Evolutionary conservation across 2,888 invertebrate genomes (phyloP).

Genomic region (Morpho deidamia): DNA sequence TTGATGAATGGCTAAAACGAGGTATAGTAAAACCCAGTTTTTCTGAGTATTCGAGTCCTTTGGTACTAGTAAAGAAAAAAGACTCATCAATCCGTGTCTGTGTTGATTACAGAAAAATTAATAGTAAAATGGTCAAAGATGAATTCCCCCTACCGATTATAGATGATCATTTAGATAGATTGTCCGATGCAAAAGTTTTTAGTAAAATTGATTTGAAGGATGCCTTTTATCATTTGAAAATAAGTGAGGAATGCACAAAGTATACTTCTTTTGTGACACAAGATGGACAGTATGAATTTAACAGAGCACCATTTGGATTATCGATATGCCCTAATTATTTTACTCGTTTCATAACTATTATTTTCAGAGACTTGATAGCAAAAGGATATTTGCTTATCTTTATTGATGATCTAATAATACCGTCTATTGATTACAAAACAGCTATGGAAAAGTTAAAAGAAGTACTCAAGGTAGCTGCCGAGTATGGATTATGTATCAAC

Average conservation of each 20-base stretch:
- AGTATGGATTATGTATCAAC: constrained; percentile 21
- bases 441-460: neutral
- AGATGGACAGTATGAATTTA: too few relatives aligned
- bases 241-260: constrained; percentile 30
- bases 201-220: constrained; percentile 36
- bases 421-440: neutral
- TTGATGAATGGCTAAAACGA: constrained; percentile 21
- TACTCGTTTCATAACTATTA: constrained; percentile 33
- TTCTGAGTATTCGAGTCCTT: constrained; percentile 25
- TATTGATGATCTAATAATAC: neutral
- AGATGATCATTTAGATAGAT: constrained; percentile 45
- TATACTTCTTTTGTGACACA: constrained; percentile 50
- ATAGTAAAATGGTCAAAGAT: constrained; percentile 22
- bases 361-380: constrained; percentile 31
- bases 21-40: too few relatives aligned
- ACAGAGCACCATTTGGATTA: constrained; percentile 28
- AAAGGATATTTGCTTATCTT: constrained; percentile 12
- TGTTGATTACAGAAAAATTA: constrained; percentile 45
- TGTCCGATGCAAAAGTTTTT: constrained; percentile 29
- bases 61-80: constrained; percentile 25
- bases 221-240: constrained; percentile 43
- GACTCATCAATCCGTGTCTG: constrained; percentile 30
- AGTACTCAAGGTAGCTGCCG: neutral
- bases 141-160: constrained; percentile 39
- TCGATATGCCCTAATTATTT: constrained; percentile 43